A percentile compares a stretch with the other conserved stretches of the same genome.
Conservation (phyloP, 2,113 vertebrate genomes). For the Microcebus tavaratra region DNA sequence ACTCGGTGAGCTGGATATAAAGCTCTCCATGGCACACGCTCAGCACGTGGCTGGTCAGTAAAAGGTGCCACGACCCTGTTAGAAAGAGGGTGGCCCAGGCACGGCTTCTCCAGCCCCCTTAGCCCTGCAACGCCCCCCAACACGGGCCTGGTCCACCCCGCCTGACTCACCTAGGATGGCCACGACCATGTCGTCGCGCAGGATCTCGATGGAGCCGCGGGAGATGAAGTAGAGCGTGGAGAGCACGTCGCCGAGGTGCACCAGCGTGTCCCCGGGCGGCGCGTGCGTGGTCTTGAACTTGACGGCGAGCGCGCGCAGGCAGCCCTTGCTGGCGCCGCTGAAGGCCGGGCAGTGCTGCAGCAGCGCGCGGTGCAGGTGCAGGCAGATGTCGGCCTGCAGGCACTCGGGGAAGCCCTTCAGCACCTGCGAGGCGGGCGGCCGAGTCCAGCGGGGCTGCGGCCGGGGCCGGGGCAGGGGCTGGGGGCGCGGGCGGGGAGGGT, state of each 20-base stretch:
- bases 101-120: background rate
- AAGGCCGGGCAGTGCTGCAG: constrained; percentile 97
- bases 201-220: constrained; percentile 97
- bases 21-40: background rate
- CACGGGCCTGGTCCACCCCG: accelerated
- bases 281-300: constrained; percentile 97
- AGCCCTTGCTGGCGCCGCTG: constrained; percentile 95
- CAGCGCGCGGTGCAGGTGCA: constrained; percentile 95
- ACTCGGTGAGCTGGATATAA: background rate
- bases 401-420: constrained; percentile 99
- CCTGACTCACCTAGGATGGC: constrained; percentile 93
- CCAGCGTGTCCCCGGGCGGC: constrained; percentile 95
- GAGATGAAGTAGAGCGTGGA: constrained; percentile 98
- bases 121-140: background rate
- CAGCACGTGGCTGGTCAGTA: background rate
- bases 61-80: background rate
- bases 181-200: constrained; percentile 95
- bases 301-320: constrained; percentile 95
- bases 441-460: background rate
- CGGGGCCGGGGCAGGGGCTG: background rate
- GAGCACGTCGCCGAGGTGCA: constrained; percentile 96
- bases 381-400: constrained; percentile 98
- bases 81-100: background rate
- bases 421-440: constrained; percentile 85
- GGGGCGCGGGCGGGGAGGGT: background rate